Conservation (phyloP, 2,888 invertebrate genomes). For the Spisula subtruncata region DNA sequence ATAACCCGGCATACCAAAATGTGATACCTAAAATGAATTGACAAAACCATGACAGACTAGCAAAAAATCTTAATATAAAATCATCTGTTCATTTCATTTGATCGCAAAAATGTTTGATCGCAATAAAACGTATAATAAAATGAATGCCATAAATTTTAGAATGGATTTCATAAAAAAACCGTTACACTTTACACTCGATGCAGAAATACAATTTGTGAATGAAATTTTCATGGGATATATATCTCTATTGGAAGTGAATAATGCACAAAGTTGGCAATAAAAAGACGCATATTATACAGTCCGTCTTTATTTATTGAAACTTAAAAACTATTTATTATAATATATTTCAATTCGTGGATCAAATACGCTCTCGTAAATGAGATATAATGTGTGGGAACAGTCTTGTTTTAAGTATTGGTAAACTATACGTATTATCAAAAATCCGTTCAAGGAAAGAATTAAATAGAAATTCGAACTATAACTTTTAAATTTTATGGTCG, state of each 20-base stretch:
- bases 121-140: neutral
- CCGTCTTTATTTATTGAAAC: neutral
- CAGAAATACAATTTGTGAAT: neutral
- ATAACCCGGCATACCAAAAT: neutral
- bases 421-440: too few species aligned
- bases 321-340: neutral
- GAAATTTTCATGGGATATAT: slow-evolving; percentile 8
- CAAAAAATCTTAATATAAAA: slow-evolving; percentile 8
- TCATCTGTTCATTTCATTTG: slow-evolving; percentile 15
- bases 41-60: neutral
- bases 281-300: neutral
- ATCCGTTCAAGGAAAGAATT: too few species aligned
- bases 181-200: neutral
- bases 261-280: neutral
- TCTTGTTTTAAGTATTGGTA: too few species aligned
- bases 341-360: neutral
- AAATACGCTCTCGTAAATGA: too few species aligned
- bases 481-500: too few species aligned
- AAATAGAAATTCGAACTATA: too few species aligned
- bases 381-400: too few species aligned
- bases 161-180: slow-evolving; percentile 5
- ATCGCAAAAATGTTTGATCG: neutral
- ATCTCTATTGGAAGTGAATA: neutral
- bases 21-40: neutral
- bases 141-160: neutral